Conservation (phyloP, 2,888 invertebrate genomes). For the Phortica okadai region DNA sequence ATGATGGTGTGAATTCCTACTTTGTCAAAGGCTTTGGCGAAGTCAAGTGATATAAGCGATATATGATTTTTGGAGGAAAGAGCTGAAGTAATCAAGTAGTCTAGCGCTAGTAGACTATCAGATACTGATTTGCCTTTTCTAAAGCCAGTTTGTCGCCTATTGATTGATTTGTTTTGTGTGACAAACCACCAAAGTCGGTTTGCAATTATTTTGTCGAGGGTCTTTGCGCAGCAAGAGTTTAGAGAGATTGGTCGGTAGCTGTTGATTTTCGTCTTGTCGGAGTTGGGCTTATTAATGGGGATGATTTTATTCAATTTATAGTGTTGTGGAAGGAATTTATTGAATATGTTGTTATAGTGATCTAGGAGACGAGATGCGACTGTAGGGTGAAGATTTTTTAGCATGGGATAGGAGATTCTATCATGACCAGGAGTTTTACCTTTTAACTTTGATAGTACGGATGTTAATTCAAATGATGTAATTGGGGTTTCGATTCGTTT, state of each 20-base stretch:
- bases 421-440: conserved; percentile 28
- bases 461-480: conserved; percentile 12
- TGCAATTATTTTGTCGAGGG: conserved; percentile 1
- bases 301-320: neutral
- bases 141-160: neutral
- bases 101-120: conserved; percentile 1
- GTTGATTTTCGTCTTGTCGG: neutral
- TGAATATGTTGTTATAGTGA: conserved; percentile 9
- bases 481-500: conserved; percentile 15
- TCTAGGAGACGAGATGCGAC: neutral
- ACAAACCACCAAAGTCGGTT: conserved; percentile 11
- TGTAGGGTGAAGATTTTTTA: conserved; percentile 31
- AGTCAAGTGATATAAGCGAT: too few relatives aligned
- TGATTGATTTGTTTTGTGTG: conserved; percentile 4
- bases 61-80: neutral
- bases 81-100: neutral
- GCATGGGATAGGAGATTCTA: conserved; percentile 37
- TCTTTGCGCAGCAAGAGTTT: neutral
- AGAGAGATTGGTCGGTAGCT: conserved; percentile 3
- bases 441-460: conserved; percentile 28
- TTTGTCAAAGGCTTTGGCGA: too few relatives aligned
- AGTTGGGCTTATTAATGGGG: neutral
- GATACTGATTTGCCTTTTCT: too few relatives aligned
- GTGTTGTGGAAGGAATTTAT: neutral
- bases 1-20: too few relatives aligned